phyloP scores from a whole-genome alignment of 2,888 invertebrate genomes.

The Andrena praecox region DNA sequence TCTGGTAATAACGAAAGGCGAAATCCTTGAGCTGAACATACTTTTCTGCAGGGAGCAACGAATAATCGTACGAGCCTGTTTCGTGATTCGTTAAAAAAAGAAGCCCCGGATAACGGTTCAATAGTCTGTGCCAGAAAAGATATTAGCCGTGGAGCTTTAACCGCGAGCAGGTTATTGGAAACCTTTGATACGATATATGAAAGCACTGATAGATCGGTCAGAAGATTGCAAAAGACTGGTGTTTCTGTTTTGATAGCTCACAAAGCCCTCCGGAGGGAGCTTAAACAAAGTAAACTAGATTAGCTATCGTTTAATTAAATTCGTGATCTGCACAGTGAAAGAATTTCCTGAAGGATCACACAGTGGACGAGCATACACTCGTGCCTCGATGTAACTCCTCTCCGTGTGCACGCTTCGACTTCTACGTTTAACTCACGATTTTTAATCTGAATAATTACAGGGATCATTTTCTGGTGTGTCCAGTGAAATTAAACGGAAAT shows the following conservation, averaged over 20 bases:
- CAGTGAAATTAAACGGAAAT: too few species aligned
- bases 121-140: not conserved
- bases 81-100: slow-evolving; percentile 1
- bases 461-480: too few species aligned
- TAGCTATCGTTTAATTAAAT: slow-evolving; percentile 3
- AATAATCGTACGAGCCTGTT: not conserved
- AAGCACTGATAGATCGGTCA: slow-evolving; percentile 6
- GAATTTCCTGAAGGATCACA: not conserved
- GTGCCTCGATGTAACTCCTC: not conserved
- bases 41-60: not conserved
- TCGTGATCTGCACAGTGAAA: not conserved
- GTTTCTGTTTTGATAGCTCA: not conserved
- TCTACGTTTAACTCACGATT: too few species aligned
- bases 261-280: not conserved
- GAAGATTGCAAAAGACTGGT: not conserved
- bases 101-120: not conserved
- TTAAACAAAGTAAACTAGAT: not conserved
- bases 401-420: too few species aligned
- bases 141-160: slow-evolving; percentile 4
- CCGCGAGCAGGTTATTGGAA: slow-evolving; percentile 6
- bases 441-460: too few species aligned
- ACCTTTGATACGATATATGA: slow-evolving; percentile 10
- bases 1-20: too few species aligned
- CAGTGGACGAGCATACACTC: not conserved
- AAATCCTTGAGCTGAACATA: not conserved